Evolutionary conservation across 2,888 invertebrate species (phyloP).

Genomic region (Aquatica leii): DNA sequence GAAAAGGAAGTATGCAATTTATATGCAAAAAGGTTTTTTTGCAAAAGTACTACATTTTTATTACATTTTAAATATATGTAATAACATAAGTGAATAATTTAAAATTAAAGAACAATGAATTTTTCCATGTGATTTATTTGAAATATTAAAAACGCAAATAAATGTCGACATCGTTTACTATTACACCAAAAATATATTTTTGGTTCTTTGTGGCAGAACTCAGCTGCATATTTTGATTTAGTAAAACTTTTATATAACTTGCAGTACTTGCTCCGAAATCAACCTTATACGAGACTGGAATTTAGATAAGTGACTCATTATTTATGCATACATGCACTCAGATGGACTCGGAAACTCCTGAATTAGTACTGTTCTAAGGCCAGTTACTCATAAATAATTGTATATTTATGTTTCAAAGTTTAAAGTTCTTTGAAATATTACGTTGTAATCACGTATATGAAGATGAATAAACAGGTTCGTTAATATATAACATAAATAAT

Average conservation of each 20-base stretch:
- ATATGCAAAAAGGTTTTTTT: conserved; percentile 42
- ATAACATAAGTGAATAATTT: conserved; percentile 10
- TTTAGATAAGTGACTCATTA: conserved; percentile 29
- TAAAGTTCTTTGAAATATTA: conserved; percentile 14
- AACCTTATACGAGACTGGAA: conserved; percentile 27
- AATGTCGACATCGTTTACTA: too few relatives aligned
- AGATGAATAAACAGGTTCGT: too few relatives aligned
- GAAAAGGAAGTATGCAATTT: conserved; percentile 44
- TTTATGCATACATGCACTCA: conserved; percentile 38
- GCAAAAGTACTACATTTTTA: conserved; percentile 23
- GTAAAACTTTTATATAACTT: conserved; percentile 19
- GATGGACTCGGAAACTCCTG: conserved; percentile 35
- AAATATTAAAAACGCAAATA: too few relatives aligned
- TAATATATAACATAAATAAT: too few relatives aligned
- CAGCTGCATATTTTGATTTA: conserved; percentile 35
- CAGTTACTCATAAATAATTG: conserved; percentile 31
- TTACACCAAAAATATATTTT: too few relatives aligned
- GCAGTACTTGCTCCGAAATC: conserved; percentile 29
- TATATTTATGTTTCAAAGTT: conserved; percentile 21
- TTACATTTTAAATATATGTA: conserved; percentile 16
- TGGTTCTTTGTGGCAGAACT: conserved; percentile 7
- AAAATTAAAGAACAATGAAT: too few relatives aligned
- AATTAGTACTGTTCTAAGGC: conserved; percentile 31
- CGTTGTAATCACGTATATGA: too few relatives aligned
- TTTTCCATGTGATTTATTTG: too few relatives aligned